Conservation (phyloP, 92 coral and sea anemone genomes). For the Scolanthus callimorphus region DNA sequence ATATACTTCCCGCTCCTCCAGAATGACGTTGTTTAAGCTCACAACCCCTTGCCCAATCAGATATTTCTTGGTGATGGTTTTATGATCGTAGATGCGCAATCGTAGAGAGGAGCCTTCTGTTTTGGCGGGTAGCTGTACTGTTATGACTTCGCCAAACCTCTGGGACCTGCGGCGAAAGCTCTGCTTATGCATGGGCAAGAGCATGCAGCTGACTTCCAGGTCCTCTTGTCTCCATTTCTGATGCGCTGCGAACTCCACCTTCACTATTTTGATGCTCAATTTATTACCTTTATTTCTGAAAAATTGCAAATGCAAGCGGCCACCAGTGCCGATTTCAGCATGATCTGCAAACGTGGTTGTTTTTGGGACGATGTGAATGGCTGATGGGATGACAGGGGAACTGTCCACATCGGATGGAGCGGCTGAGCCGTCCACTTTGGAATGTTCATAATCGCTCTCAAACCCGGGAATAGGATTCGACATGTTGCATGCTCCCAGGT, state of each 20-base stretch:
- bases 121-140: constrained; percentile 66
- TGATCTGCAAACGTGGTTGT: constrained; percentile 7
- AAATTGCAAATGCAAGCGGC: constrained; percentile 58
- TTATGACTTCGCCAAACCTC: constrained; percentile 74
- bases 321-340: constrained; percentile 65
- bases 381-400: constrained; percentile 25
- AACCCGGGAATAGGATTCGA: too few relatives aligned
- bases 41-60: constrained; percentile 90
- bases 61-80: constrained; percentile 72
- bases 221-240: constrained; percentile 82
- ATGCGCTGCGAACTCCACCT: constrained; percentile 81
- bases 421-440: constrained; percentile 12
- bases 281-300: constrained; percentile 58
- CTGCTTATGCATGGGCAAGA: constrained; percentile 84
- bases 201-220: constrained; percentile 85
- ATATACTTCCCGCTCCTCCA: constrained; percentile 56
- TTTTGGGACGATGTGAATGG: constrained; percentile 46
- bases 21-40: constrained; percentile 49
- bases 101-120: constrained; percentile 72
- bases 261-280: constrained; percentile 48
- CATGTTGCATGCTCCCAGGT: too few relatives aligned
- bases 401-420: constrained; percentile 46
- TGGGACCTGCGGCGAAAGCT: constrained; percentile 81
- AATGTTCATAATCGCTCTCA: neutral
- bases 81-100: constrained; percentile 88